Conservation (phyloP, 2,888 invertebrate species). For the Lepetodrilus schrolli region DNA sequence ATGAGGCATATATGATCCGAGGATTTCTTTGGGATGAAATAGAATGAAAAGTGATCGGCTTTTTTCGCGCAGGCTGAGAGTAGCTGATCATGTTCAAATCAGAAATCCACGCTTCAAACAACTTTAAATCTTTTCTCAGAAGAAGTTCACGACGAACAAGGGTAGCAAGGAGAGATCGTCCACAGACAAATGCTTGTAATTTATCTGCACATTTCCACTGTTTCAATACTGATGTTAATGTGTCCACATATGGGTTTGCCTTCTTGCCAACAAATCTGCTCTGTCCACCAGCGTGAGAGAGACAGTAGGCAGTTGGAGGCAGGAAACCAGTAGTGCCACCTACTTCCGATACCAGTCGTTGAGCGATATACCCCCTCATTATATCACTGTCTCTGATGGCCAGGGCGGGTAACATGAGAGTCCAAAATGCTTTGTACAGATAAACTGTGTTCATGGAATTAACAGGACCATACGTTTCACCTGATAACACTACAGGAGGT, state of each 20-base stretch:
- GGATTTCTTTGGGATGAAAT: background rate
- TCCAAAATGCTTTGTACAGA: slow-evolving; percentile 1
- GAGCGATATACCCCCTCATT: background rate
- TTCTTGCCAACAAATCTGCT: background rate
- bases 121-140: background rate
- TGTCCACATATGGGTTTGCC: background rate
- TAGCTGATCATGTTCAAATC: background rate
- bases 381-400: background rate
- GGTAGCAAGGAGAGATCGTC: background rate
- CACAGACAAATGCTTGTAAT: background rate
- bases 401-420: background rate
- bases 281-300: background rate
- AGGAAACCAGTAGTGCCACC: background rate
- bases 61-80: background rate
- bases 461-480: slow-evolving; percentile 18
- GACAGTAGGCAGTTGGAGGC: background rate
- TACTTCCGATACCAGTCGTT: background rate
- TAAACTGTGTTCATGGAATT: slow-evolving; percentile 7
- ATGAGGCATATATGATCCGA: background rate
- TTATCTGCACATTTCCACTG: background rate
- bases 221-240: background rate
- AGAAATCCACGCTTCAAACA: background rate
- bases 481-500: slow-evolving; percentile 3
- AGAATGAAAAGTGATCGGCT: background rate
- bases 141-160: background rate